Conservation (phyloP, 2,113 vertebrate genomes). For the Chaetorhynchus papuensis region DNA sequence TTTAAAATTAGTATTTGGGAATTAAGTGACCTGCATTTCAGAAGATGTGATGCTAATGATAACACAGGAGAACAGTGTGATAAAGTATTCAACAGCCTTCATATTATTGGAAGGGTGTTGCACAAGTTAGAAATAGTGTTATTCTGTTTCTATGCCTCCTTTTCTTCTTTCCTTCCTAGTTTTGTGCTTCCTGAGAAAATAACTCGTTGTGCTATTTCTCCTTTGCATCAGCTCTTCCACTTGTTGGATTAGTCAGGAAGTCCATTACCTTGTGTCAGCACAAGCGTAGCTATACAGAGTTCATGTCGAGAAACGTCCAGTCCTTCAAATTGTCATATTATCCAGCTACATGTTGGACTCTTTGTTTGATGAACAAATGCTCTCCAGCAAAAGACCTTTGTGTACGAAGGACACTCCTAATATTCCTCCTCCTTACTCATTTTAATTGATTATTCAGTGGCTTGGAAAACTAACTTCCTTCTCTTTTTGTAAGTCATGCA, state of each 20-base stretch:
- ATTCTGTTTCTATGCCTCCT: background rate
- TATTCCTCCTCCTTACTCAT: background rate
- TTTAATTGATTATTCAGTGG: background rate
- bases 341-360: background rate
- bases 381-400: background rate
- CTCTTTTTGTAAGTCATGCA: background rate
- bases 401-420: background rate
- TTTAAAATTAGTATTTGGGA: background rate
- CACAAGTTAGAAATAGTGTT: background rate
- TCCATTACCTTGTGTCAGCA: background rate
- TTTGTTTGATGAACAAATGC: background rate
- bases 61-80: background rate
- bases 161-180: background rate
- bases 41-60: background rate
- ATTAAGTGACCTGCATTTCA: background rate
- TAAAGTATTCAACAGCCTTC: background rate
- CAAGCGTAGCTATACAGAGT: rapidly evolving
- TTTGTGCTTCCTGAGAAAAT: background rate
- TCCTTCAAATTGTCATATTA: background rate
- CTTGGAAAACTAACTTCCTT: background rate
- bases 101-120: background rate
- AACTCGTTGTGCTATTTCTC: background rate
- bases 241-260: background rate
- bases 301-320: background rate
- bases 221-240: background rate